phyloP scores from a whole-genome alignment of 2,888 invertebrate genomes.

The Perizoma affinitatum region DNA sequence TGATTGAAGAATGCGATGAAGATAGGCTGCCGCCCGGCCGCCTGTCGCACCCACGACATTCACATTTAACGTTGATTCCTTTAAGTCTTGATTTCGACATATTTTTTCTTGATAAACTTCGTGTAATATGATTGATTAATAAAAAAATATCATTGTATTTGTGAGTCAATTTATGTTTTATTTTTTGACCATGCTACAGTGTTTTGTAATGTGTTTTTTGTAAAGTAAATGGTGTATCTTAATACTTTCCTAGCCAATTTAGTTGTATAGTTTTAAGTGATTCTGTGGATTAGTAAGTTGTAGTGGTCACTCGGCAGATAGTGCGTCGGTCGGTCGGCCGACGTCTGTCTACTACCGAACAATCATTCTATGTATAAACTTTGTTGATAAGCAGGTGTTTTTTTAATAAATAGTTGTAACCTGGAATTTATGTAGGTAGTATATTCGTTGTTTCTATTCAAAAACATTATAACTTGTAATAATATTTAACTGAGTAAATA shows the following conservation, averaged over 20 bases:
- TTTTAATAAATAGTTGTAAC: conserved; percentile 58
- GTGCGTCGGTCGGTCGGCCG: conserved; percentile 2
- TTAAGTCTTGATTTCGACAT: conserved; percentile 16
- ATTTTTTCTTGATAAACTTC: conserved; percentile 19
- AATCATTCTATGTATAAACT: conserved; percentile 67
- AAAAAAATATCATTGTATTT: conserved; percentile 34
- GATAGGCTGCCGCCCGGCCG: too few relatives aligned
- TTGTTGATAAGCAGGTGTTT: conserved; percentile 63
- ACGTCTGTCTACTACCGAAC: conserved; percentile 39
- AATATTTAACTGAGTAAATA: conserved; percentile 49
- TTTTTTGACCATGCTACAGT: conserved; percentile 62
- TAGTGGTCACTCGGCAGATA: conserved; percentile 14
- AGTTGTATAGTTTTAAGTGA: conserved; percentile 56
- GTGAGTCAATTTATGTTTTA: conserved; percentile 48
- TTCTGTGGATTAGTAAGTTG: conserved; percentile 33
- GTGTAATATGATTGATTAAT: conserved; percentile 29
- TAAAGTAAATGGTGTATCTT: conserved; percentile 62
- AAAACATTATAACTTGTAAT: conserved; percentile 58
- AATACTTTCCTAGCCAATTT: conserved; percentile 62
- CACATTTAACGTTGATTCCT: not conserved
- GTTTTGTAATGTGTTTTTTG: conserved; percentile 70
- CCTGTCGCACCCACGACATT: too few relatives aligned
- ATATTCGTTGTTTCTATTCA: conserved; percentile 57
- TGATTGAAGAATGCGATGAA: too few relatives aligned
- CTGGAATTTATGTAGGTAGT: conserved; percentile 59